Evolutionary conservation across 2,797 vertebrate genomes (phyloP).

Genomic region (Clarias laeviceps): DNA sequence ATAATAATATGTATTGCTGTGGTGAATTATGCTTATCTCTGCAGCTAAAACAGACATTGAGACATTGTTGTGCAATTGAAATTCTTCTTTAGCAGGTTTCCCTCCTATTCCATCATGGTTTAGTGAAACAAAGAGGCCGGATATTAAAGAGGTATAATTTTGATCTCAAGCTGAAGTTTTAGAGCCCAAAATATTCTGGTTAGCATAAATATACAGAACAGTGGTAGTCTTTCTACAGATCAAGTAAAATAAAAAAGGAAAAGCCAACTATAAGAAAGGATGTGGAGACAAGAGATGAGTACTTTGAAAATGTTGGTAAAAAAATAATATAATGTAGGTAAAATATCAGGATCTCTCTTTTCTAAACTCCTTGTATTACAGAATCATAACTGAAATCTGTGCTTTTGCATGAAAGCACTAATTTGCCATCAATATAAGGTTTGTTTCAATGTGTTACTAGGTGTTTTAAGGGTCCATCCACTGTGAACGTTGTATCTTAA

Average conservation of each 20-base stretch:
- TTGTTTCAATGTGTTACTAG: slow-evolving; percentile 38
- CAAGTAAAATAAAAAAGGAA: not conserved
- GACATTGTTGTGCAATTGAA: not conserved
- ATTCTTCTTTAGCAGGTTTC: not conserved
- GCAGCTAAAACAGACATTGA: not conserved
- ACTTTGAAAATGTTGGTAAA: not conserved
- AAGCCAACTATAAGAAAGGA: not conserved
- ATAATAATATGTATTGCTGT: too few relatives aligned
- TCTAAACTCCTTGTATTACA: slow-evolving; percentile 1
- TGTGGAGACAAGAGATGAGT: not conserved
- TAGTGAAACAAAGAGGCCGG: slow-evolving; percentile 4
- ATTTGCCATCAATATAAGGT: slow-evolving; percentile 13
- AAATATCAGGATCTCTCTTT: not conserved
- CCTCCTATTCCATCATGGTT: not conserved
- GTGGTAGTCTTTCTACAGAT: slow-evolving; percentile 32
- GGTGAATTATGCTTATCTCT: not conserved
- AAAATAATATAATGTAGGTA: not conserved
- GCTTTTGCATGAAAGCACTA: not conserved
- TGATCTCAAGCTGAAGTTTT: slow-evolving; percentile 30
- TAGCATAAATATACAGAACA: slow-evolving; percentile 33
- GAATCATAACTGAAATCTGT: not conserved
- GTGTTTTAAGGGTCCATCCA: slow-evolving; percentile 20
- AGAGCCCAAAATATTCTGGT: slow-evolving; percentile 21
- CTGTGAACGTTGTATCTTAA: slow-evolving; percentile 27
- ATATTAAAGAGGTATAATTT: not conserved